phyloP scores from a whole-genome alignment of 2,113 vertebrate species.

The Pangasianodon hypophthalmus region DNA sequence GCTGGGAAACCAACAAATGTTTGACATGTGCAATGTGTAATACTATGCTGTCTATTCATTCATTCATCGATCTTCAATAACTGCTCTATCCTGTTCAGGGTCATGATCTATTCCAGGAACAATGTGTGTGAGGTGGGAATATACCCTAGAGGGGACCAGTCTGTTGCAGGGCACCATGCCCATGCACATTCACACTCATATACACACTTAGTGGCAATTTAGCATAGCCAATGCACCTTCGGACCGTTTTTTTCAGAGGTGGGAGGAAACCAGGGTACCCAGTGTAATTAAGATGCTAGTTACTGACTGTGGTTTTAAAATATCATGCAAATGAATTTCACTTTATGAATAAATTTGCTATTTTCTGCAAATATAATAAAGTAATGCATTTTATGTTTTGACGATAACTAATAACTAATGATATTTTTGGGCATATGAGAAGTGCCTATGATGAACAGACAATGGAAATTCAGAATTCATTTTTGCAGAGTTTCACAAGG shows the following conservation, averaged over 20 bases:
- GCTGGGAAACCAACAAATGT: neutral
- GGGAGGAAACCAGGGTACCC: neutral
- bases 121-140: neutral
- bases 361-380: neutral
- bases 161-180: neutral
- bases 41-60: neutral
- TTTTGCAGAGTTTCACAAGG: neutral
- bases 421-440: neutral
- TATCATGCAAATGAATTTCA: neutral
- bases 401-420: neutral
- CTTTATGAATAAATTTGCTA: neutral
- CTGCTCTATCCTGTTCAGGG: neutral
- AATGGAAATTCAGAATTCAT: neutral
- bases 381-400: neutral
- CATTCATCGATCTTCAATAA: neutral
- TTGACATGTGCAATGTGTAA: neutral
- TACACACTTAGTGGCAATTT: neutral
- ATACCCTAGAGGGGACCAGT: neutral
- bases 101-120: neutral
- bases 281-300: neutral
- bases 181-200: neutral
- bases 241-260: neutral
- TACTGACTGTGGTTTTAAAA: neutral
- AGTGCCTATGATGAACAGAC: neutral
- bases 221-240: neutral